Percentiles rank a stretch among this genome's conserved stretches.
Conservation (phyloP, 2,888 invertebrate genomes). For the Archips crataeganus region DNA sequence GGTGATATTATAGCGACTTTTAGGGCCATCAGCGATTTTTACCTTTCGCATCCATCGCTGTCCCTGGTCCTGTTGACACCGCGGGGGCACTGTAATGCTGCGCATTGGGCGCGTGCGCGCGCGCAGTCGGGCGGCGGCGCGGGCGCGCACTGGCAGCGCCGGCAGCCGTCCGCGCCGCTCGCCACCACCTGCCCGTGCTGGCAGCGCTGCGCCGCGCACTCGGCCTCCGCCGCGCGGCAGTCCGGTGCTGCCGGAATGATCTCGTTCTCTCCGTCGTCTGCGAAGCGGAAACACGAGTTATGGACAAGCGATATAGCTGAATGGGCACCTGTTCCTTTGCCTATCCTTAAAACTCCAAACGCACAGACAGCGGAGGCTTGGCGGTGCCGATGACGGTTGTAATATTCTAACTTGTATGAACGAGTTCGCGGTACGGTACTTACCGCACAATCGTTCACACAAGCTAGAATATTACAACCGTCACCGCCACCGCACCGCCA, state of each 20-base stretch:
- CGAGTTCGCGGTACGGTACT: no score
- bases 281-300: background rate
- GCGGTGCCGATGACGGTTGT: no score
- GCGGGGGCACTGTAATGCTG: constrained; percentile 89
- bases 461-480: no score
- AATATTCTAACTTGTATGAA: no score
- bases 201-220: constrained; percentile 89
- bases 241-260: constrained; percentile 53
- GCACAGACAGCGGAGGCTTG: no score
- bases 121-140: constrained; percentile 79
- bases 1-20: constrained; percentile 52
- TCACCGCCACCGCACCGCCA: no score
- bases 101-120: constrained; percentile 87
- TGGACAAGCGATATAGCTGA: no score
- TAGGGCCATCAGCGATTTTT: constrained; percentile 55
- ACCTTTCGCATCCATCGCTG: constrained; percentile 59
- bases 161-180: constrained; percentile 75
- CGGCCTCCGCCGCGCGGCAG: constrained; percentile 85
- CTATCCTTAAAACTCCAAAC: no score
- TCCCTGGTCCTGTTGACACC: constrained; percentile 84
- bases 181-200: constrained; percentile 89
- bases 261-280: constrained; percentile 56
- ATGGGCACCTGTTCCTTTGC: no score
- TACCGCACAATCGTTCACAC: no score
- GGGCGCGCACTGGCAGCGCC: constrained; percentile 84